Evolutionary conservation across 2,888 invertebrate species (phyloP).

Genomic region (Escarpia spicata): DNA sequence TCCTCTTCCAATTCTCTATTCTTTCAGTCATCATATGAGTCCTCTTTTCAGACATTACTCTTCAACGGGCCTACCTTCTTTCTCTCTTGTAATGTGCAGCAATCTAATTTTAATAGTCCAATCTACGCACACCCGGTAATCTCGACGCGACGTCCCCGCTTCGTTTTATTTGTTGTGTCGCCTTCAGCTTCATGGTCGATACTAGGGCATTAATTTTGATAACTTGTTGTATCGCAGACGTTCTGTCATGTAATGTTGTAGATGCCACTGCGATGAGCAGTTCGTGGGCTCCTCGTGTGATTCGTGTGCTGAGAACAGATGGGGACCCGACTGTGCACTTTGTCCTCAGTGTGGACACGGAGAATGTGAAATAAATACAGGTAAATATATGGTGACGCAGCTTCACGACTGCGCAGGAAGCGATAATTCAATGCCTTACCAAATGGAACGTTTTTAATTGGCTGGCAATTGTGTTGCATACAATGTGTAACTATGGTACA

Average conservation of each 20-base stretch:
- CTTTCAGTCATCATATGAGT: too few relatives aligned
- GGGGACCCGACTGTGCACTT: too few relatives aligned
- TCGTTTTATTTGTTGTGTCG: neutral
- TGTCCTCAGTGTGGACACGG: too few relatives aligned
- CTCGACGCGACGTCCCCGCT: neutral
- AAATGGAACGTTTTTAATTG: too few relatives aligned
- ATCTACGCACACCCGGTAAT: neutral
- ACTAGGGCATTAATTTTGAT: neutral
- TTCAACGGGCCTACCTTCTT: neutral
- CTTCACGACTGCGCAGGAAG: too few relatives aligned
- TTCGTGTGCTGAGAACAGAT: neutral
- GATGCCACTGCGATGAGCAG: slow-evolving; percentile 30
- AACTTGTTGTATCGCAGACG: neutral
- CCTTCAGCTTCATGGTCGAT: neutral
- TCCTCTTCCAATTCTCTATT: too few relatives aligned
- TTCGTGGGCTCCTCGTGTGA: slow-evolving; percentile 30
- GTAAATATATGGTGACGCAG: slow-evolving; percentile 26
- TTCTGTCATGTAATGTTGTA: neutral
- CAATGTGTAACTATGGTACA: too few relatives aligned
- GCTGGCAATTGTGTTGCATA: too few relatives aligned
- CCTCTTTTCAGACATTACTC: too few relatives aligned
- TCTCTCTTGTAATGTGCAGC: neutral
- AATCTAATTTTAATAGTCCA: neutral
- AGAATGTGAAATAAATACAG: slow-evolving; percentile 26
- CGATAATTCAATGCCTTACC: neutral